These are phyloP conservation scores for Siniperca chuatsi DNA, from an alignment of 2,113 vertebrate species.

Conservation along the genomic window DNA sequence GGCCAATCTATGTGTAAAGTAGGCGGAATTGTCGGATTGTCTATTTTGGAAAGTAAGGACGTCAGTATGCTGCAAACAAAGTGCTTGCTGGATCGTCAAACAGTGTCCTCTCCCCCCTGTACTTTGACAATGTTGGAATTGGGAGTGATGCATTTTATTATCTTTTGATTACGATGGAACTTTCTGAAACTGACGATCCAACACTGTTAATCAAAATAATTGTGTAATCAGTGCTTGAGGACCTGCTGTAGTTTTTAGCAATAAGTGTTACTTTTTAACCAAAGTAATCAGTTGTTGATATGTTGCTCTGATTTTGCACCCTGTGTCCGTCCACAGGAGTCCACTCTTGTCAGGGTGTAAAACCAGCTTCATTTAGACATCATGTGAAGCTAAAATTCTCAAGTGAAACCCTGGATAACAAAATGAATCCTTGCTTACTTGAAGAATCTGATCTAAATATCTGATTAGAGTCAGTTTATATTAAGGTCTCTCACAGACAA, in stretches of 20 bases:
- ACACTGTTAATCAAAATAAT: neutral
- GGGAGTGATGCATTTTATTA: no score
- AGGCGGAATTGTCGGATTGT: no score
- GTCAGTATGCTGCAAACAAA: no score
- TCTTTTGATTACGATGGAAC: no score
- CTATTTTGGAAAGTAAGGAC: no score
- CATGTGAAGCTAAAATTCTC: neutral
- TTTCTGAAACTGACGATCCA: neutral
- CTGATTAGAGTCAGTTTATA: neutral
- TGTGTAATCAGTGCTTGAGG: neutral
- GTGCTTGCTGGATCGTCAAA: no score
- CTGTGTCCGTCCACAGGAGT: neutral
- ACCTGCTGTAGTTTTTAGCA: neutral
- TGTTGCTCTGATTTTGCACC: neutral
- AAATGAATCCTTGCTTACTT: neutral
- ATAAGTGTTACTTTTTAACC: neutral
- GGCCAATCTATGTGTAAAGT: neutral
- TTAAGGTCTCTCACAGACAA: neutral
- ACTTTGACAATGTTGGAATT: no score
- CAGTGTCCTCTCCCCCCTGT: no score
- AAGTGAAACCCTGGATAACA: neutral
- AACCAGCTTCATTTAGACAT: neutral
- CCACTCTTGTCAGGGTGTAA: neutral
- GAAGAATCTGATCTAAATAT: neutral
- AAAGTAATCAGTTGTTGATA: neutral